phyloP scores from a whole-genome alignment of 2,888 invertebrate species.

The Anthophora plumipes region DNA sequence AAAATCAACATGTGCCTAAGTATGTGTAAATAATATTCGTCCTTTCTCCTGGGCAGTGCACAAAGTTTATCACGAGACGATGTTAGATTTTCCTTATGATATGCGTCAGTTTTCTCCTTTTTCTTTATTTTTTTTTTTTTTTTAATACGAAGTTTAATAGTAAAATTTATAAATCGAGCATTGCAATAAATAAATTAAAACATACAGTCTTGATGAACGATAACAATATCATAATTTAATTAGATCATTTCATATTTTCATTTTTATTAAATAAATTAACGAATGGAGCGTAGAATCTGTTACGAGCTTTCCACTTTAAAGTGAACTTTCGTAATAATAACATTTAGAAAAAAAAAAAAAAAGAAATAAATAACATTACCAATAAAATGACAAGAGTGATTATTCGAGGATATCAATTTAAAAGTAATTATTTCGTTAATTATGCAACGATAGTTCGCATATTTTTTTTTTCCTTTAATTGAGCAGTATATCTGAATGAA shows the following conservation, averaged over 20 bases:
- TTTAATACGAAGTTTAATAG: neutral
- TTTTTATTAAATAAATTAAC: constrained; percentile 47
- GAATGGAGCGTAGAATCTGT: constrained; percentile 24
- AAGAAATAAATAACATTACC: constrained; percentile 38
- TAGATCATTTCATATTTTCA: neutral
- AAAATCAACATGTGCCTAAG: neutral
- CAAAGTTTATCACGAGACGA: neutral
- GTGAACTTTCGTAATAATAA: constrained; percentile 15
- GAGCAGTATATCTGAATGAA: neutral
- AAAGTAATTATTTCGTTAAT: neutral
- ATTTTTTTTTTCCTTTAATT: neutral
- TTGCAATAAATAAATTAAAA: constrained; percentile 28
- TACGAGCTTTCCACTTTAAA: constrained; percentile 31
- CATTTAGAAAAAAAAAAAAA: constrained; percentile 31
- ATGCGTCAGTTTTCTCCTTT: neutral
- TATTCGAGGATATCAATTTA: constrained; percentile 9
- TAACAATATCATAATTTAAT: constrained; percentile 17
- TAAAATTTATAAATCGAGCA: neutral
- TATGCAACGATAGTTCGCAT: neutral
- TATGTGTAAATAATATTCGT: constrained; percentile 2
- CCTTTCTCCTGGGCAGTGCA: neutral
- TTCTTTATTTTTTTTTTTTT: neutral
- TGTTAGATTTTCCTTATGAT: neutral
- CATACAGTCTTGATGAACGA: constrained; percentile 23
- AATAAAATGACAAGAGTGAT: neutral